phyloP scores from a whole-genome alignment of 2,797 vertebrate species.

The Echeneis naucrates region DNA sequence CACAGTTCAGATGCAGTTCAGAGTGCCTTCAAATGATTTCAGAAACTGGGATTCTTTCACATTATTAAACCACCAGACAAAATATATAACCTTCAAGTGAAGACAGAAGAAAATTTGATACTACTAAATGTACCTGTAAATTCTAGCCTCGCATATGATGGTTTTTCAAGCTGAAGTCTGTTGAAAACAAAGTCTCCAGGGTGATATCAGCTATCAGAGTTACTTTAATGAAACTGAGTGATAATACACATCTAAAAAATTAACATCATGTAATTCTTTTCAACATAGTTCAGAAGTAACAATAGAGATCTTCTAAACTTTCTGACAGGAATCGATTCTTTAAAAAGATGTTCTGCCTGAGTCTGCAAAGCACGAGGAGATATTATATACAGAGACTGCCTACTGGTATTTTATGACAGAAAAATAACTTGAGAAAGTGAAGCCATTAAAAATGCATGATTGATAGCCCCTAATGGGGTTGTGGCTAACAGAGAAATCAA shows the following conservation, averaged over 20 bases:
- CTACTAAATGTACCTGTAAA: neutral
- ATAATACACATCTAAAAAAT: neutral
- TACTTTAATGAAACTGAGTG: neutral
- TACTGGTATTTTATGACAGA: conserved; percentile 47
- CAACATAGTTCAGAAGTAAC: neutral
- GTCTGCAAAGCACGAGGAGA: conserved; percentile 1
- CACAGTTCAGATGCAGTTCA: conserved; percentile 44
- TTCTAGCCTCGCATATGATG: neutral
- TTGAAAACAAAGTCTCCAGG: neutral
- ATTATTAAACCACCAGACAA: conserved; percentile 7
- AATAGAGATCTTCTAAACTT: neutral
- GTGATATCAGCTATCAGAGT: neutral
- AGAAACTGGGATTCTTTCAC: conserved; percentile 10
- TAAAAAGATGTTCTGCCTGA: neutral
- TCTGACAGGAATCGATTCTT: neutral
- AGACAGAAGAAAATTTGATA: neutral
- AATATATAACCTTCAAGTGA: neutral
- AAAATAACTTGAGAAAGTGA: conserved; percentile 60
- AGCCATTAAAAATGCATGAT: conserved; percentile 72
- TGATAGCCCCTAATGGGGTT: conserved; percentile 73
- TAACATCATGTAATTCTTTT: neutral
- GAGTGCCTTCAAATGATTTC: conserved; percentile 39
- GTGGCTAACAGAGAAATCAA: conserved; percentile 69
- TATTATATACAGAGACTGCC: conserved; percentile 17
- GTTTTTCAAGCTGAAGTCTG: neutral